Percentiles rank a stretch among this genome's conserved stretches.
phyloP scores from a whole-genome alignment of 2,888 invertebrate genomes.

The Leptura quadrifasciata region DNA sequence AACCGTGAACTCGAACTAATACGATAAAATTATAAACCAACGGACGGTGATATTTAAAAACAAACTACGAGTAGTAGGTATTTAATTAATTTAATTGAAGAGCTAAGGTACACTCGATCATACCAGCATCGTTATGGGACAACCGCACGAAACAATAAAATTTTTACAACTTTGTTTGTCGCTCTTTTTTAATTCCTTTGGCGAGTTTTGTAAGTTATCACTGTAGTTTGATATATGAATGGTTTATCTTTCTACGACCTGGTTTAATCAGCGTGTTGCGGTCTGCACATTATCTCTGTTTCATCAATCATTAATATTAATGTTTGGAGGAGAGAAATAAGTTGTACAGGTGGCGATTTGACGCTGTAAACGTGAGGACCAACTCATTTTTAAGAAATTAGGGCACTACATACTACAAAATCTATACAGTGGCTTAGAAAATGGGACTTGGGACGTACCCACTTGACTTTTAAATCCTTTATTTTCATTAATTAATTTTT shows the following conservation, averaged over 20 bases:
- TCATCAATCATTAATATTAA: constrained; percentile 3
- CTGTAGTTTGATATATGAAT: constrained; percentile 14
- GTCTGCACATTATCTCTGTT: constrained; percentile 28
- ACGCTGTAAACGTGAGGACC: no score
- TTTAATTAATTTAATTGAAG: constrained; percentile 25
- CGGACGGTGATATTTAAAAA: background rate
- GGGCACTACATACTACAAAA: no score
- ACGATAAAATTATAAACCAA: constrained; percentile 24
- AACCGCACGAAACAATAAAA: background rate
- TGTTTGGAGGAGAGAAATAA: background rate
- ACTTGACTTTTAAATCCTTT: no score
- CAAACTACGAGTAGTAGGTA: constrained; percentile 9
- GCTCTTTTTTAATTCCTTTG: constrained; percentile 25
- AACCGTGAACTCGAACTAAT: constrained; percentile 32
- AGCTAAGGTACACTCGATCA: background rate
- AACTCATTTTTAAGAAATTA: no score
- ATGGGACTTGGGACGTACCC: no score
- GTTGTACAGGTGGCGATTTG: background rate
- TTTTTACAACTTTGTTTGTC: background rate
- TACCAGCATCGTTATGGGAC: constrained; percentile 11
- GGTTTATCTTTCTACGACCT: constrained; percentile 23
- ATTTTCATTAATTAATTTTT: no score
- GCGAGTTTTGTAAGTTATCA: constrained; percentile 12
- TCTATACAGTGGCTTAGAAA: no score
- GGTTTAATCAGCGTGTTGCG: constrained; percentile 14